Evolutionary conservation across 2,888 invertebrate species (phyloP), one percentile per base, ranked within the genome.

Genomic region (Pteria penguin): DNA sequence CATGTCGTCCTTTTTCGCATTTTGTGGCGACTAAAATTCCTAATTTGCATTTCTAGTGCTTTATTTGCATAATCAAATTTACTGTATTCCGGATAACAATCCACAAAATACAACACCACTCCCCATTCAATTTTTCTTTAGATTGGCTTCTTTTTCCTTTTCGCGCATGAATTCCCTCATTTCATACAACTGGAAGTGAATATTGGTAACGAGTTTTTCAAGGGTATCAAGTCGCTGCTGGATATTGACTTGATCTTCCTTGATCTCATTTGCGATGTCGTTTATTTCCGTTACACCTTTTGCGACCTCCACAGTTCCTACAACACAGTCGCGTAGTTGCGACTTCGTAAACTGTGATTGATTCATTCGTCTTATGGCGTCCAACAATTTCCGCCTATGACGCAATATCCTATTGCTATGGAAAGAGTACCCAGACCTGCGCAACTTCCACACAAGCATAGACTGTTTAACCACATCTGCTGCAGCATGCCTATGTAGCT

Each of bases 391-490:
- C 26, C 84, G 80, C 36, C 84, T 76, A 76, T 88, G 86, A 33
- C 76, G 76, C 26, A 88, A 70, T 36, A 87, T 69, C 18, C 79
- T 72, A 24, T 78, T 78, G 62, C 82, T 79, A 32, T 77, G 68
- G 54, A 80, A 71, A 4, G 75, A 71, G 11, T 78, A 67, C 4
- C 86, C 86, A 14, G 74, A 61, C 55, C 84, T 76, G 24, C 82
- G 82, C 45, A 86, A 72, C 24, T 84, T 80, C 82, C 86, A 87
- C n/a, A 87, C 71, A 24, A 79, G 76, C 45, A 86, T 76, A 58
- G 85, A 81, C 67, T 86, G 81, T 69, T 85, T 86, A 5, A 86
- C 82, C 4, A 87, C 87, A 57, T 85, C 81, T 2, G 86, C 84
- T 11, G 86, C 87, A 18, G 85, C 86, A 66, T 85, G 67, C 52